A percentile compares a stretch with the other conserved stretches of the same genome.
Evolutionary conservation across 2,888 invertebrate species (phyloP).

Genomic region (Aphodius sticticus): DNA sequence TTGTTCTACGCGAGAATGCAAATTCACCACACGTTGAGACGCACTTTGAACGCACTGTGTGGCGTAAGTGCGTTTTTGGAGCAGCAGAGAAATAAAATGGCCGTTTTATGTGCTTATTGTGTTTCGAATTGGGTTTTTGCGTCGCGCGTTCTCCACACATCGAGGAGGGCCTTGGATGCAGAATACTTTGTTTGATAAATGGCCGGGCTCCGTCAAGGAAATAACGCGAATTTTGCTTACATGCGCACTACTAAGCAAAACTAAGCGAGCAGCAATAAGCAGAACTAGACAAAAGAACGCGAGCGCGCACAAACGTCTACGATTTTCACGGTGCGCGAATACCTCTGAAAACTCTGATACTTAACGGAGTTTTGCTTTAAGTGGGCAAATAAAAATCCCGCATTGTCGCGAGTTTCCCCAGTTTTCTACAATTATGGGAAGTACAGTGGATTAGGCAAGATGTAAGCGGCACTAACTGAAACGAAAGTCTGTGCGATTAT

Average conservation of each 20-base stretch:
- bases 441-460: neutral
- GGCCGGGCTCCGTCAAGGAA: neutral
- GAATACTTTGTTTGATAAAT: neutral
- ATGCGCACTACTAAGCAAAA: constrained; percentile 4
- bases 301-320: neutral
- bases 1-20: neutral
- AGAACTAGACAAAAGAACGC: neutral
- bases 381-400: neutral
- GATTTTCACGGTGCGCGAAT: neutral
- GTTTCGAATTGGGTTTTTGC: neutral
- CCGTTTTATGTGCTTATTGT: constrained; percentile 4
- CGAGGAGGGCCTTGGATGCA: neutral
- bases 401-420: neutral
- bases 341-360: too few species aligned
- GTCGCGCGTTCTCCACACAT: neutral
- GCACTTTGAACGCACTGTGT: neutral
- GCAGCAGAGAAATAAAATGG: neutral
- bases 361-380: neutral
- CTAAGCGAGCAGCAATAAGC: neutral
- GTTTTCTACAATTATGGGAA: neutral
- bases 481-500: neutral
- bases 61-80: neutral
- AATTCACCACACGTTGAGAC: neutral
- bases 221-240: neutral
- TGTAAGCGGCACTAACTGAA: neutral